Base-by-base conservation (phyloP, 2,888 invertebrate genomes). In the Cosmorhoe ocellata region DNA sequence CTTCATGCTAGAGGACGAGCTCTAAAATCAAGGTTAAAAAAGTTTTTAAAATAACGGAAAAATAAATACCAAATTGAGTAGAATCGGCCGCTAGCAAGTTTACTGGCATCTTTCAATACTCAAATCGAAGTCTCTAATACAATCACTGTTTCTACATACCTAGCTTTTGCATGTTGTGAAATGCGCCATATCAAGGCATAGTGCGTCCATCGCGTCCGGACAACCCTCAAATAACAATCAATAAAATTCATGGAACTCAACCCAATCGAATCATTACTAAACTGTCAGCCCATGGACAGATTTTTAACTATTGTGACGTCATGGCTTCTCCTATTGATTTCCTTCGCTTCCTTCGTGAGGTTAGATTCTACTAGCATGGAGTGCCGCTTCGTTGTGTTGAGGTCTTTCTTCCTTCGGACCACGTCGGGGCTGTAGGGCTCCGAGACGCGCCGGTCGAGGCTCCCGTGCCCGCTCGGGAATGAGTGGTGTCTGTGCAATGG, bases 341-440 rank as follows among this genome's bases (percentile, higher is more conserved):
- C 86, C 58, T 84, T 84, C 0, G 79, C 69, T 52, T 87, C 86
- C 52, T 85, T 84, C 2, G 74, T 72, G 14, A 79, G 63, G 59
- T 79, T 83, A 0, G 85, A 79, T 43, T 90, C 89, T n/a, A 84
- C 83, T 56, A 87, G 81, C 80, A 90, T 74, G 0, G 91, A 89
- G 59, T 90, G 90, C 26, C 90, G 67, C 65, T 90, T 87, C 1
- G 73, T 86, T 3, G 73, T 48, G 62, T 82, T 84, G 31, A 82
- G 49, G 41, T 85, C 83, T 51, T 83, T 83, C 79, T 85, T 84
- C 77, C 87, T 82, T 28, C 86, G 66, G 5, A 82, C 77, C 0
- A 84, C 82, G 62, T 86, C 85, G 0, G 84, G 84, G 57, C 83
- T 84, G 79, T 78, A 81, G 0, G 89, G 89, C 1, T 90, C 90